Evolutionary conservation across 2,797 vertebrate species (phyloP), one percentile per base, ranked within the genome.

Genomic region (Mormyrus proboscirostris): DNA sequence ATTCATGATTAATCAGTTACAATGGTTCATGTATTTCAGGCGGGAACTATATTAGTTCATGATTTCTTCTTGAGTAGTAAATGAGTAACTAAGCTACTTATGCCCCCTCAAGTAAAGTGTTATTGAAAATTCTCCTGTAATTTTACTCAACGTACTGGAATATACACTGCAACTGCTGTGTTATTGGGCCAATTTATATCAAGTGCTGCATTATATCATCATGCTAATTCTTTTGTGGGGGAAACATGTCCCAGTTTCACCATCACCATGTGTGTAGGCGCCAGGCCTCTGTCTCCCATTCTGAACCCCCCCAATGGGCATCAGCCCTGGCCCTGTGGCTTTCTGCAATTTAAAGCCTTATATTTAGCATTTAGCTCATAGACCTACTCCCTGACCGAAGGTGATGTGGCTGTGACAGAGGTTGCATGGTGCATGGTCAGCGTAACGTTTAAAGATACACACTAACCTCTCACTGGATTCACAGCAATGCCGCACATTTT

Each of bases 301-400:
- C 86, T 79, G 82, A 38, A 59, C 55, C 50, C 19, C 19, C 55
- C n/a, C 55, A 59, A 89, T 89, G 90, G 88, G 90, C 92, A 89
- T 90, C 89, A 87, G 59, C 25, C 4, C 10, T 5, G n/a, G 69
- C 55, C 62, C n/a, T 22, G 41, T 79, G 38, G 10, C 89, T 89
- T 85, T 55, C 91, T 49, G 33, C 76, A 89, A 53, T 73, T 76
- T 76, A 90, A 87, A 3, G 73, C 51, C 90, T 92, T 92, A 76
- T 91, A 92, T 94, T 94, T 94, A 94, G 93, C 57, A 73, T 47
- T 33, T 33, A 14, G 88, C 86, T 29, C 38, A 62, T 89, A 44
- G 85, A 83, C 86, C 90, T 73, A 47, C 25, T 38, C 84, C 29
- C 19, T 88, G 88, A 92, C 9, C 2, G 87, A 90, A 22, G 91